Percentiles rank a stretch among this genome's conserved stretches.
phyloP scores from a whole-genome alignment of 2,113 vertebrate genomes.

The Laticauda colubrina region DNA sequence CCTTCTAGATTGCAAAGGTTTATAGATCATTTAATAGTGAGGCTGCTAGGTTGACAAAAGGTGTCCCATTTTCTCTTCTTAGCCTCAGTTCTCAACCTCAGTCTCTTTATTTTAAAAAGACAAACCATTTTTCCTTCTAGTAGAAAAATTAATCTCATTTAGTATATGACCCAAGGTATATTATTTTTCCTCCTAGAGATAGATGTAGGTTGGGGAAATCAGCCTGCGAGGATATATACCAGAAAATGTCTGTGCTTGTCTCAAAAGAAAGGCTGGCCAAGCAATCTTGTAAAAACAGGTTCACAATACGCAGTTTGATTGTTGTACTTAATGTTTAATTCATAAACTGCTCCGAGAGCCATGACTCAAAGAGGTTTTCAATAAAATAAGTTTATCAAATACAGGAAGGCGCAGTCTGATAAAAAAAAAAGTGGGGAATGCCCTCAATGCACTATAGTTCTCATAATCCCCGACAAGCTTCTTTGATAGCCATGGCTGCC shows the following conservation, averaged over 20 bases:
- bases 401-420: background rate
- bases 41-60: background rate
- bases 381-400: background rate
- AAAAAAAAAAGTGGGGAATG: background rate
- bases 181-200: background rate
- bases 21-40: background rate
- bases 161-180: background rate
- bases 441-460: background rate
- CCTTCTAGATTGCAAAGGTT: background rate
- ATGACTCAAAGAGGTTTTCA: background rate
- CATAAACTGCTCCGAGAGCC: background rate
- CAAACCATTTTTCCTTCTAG: background rate
- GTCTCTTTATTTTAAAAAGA: background rate
- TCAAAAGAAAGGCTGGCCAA: background rate
- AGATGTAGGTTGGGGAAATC: background rate
- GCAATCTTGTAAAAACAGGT: background rate
- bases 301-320: background rate
- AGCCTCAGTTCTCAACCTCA: background rate
- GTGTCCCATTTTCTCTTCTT: background rate
- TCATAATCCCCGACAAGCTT: background rate
- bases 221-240: background rate
- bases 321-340: background rate
- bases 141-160: background rate
- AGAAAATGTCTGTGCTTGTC: background rate
- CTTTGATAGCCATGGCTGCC: background rate